A percentile compares a stretch with the other conserved stretches of the same genome.
Conservation (phyloP, 2,113 vertebrate species). For the Steatornis caripensis region DNA sequence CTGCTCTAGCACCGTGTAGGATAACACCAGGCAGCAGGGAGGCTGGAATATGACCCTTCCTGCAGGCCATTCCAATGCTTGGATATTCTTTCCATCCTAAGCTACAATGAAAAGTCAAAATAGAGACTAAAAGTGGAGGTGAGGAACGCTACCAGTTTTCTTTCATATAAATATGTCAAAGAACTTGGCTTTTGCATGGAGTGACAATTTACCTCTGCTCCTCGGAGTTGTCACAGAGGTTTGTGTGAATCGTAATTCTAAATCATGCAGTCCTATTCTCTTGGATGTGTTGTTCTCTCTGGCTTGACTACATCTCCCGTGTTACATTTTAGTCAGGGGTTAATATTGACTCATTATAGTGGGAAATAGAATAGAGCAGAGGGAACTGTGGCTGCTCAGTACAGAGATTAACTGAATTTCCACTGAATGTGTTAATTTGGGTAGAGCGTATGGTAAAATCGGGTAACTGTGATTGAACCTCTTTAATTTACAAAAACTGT, state of each 20-base stretch:
- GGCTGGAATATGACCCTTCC: not conserved
- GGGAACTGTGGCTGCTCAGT: not conserved
- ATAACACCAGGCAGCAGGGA: not conserved
- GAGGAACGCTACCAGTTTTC: not conserved
- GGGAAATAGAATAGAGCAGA: not conserved
- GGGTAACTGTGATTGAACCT: not conserved
- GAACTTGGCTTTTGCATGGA: not conserved
- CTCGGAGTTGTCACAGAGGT: not conserved
- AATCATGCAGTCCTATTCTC: fast-evolving
- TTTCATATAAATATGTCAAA: not conserved
- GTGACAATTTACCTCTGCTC: not conserved
- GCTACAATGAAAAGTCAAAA: not conserved
- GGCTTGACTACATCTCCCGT: not conserved
- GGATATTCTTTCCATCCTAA: not conserved
- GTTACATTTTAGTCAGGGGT: not conserved
- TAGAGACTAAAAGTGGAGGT: not conserved
- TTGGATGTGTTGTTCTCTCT: not conserved
- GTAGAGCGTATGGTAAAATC: not conserved
- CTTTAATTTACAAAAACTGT: not conserved
- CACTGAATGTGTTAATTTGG: not conserved
- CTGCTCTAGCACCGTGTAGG: not conserved
- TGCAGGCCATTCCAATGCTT: not conserved
- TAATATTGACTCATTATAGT: not conserved
- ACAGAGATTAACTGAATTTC: not conserved
- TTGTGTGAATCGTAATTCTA: not conserved